phyloP scores from a whole-genome alignment of 2,888 invertebrate species.

The Lypha dubia region DNA sequence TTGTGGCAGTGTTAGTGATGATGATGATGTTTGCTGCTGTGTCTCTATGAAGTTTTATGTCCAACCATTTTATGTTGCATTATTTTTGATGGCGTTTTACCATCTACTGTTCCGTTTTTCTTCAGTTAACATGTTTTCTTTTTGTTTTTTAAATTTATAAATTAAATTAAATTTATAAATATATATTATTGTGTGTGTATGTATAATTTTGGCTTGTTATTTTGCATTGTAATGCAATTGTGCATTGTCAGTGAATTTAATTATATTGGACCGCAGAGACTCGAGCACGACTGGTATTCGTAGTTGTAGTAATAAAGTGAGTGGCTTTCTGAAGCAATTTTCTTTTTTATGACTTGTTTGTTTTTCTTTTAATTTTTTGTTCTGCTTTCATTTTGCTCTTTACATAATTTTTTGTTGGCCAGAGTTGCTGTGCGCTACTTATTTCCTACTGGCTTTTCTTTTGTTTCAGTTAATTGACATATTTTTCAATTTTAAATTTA shows the following conservation, averaged over 20 bases:
- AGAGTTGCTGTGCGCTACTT: conserved; percentile 4
- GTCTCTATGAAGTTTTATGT: conserved; percentile 23
- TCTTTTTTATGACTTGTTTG: conserved; percentile 40
- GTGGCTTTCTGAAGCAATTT: conserved; percentile 55
- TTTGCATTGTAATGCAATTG: conserved; percentile 60
- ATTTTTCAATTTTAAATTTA: conserved; percentile 38
- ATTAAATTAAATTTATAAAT: conserved; percentile 13
- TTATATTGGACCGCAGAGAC: conserved; percentile 68
- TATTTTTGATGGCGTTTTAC: conserved; percentile 22
- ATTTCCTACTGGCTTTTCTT: conserved; percentile 24
- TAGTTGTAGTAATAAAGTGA: not conserved
- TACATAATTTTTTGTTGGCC: not conserved
- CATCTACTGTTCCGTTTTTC: conserved; percentile 19
- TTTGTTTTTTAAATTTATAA: conserved; percentile 1
- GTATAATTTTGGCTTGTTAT: conserved; percentile 30
- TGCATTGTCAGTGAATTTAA: conserved; percentile 70
- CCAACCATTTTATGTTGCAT: conserved; percentile 40
- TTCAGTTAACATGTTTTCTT: conserved; percentile 23
- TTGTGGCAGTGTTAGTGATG: conserved; percentile 9
- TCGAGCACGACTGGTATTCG: not conserved
- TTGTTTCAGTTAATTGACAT: conserved; percentile 42
- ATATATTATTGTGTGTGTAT: not conserved
- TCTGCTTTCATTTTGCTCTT: not conserved
- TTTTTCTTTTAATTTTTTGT: not conserved
- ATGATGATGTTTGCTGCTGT: conserved; percentile 16